Percentiles rank a stretch among this genome's conserved stretches.
Evolutionary conservation across 2,888 invertebrate species (phyloP).

Genomic region (Eulithis testata): DNA sequence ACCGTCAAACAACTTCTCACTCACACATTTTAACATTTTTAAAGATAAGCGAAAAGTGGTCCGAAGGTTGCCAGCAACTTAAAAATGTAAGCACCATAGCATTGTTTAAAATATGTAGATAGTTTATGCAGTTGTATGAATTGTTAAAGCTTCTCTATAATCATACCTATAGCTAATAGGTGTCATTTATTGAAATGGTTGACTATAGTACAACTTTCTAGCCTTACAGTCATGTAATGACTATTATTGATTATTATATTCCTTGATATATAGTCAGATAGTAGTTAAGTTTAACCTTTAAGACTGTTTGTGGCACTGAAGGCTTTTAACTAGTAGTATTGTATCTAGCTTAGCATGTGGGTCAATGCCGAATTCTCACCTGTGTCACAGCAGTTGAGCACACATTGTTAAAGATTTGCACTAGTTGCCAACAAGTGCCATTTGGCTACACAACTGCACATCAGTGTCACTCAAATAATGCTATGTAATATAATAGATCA

Average conservation of each 20-base stretch:
- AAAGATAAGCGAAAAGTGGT: too few relatives aligned
- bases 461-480: constrained; percentile 59
- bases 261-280: constrained; percentile 41
- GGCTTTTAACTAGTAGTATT: constrained; percentile 49
- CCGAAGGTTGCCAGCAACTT: too few relatives aligned
- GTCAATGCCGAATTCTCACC: constrained; percentile 59
- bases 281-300: constrained; percentile 57
- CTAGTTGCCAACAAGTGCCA: constrained; percentile 67
- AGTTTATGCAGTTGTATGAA: constrained; percentile 47
- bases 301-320: constrained; percentile 62
- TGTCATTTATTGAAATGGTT: constrained; percentile 42
- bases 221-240: constrained; percentile 71
- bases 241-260: constrained; percentile 34
- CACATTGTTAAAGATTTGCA: constrained; percentile 60
- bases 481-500: constrained; percentile 37
- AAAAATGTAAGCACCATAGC: too few relatives aligned
- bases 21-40: too few relatives aligned
- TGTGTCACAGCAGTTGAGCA: constrained; percentile 62
- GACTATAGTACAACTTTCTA: constrained; percentile 77
- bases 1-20: too few relatives aligned
- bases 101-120: too few relatives aligned
- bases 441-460: constrained; percentile 71
- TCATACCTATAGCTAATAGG: neutral
- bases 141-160: constrained; percentile 52
- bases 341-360: constrained; percentile 59